Conservation (phyloP, 2,888 invertebrate genomes). For the Chrysina gloriosa region DNA sequence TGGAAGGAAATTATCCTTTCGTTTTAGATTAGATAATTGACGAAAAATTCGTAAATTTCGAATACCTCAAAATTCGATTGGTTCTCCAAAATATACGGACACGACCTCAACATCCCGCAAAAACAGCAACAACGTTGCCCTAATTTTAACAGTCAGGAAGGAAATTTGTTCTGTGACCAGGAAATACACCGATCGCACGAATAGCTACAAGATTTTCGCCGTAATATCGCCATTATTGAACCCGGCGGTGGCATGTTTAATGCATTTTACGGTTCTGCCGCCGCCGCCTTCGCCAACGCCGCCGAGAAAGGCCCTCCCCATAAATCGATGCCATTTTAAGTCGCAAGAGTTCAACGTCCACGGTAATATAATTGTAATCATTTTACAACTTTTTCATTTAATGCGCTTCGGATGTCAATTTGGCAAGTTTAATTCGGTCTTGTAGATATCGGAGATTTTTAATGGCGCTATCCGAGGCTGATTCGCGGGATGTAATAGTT, state of each 20-base stretch:
- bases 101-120: no score
- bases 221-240: conserved; percentile 29
- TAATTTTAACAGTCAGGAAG: no score
- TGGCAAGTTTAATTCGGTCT: conserved; percentile 17
- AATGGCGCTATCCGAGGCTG: not conserved
- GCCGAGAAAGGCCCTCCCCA: conserved; percentile 1
- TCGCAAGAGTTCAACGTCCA: conserved; percentile 32
- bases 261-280: conserved; percentile 24
- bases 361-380: conserved; percentile 33
- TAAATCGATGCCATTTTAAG: conserved; percentile 31
- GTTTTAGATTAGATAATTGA: no score
- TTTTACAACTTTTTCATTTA: conserved; percentile 29
- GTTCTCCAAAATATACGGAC: no score
- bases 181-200: conserved; percentile 4
- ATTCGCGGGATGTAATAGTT: not conserved
- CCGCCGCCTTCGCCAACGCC: not conserved
- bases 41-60: no score
- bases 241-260: conserved; percentile 30
- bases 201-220: conserved; percentile 19
- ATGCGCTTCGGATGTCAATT: conserved; percentile 17
- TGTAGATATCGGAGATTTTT: not conserved
- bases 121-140: no score
- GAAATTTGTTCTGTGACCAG: conserved; percentile 14
- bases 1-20: no score
- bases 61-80: no score